Evolutionary conservation across 2,888 invertebrate species (phyloP).

Genomic region (Limnephilus rhombicus): DNA sequence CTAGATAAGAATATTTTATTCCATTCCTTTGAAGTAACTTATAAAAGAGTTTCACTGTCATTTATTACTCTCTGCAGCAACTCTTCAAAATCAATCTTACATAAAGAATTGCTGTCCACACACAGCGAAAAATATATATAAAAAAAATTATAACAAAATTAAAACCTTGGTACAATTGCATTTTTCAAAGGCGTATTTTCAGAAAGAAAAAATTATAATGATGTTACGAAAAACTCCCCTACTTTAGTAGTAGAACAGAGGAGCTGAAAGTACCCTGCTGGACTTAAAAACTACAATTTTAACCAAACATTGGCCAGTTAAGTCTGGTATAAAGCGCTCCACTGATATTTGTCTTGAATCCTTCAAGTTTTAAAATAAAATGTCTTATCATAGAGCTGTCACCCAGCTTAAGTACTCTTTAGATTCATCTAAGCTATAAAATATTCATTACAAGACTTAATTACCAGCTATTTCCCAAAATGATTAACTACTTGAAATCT

Average conservation of each 20-base stretch:
- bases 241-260: not conserved
- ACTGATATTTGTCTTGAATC: not conserved
- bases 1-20: not conserved
- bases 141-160: not conserved
- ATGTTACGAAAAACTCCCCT: not conserved
- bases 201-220: not conserved
- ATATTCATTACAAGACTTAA: not conserved
- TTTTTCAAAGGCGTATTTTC: not conserved
- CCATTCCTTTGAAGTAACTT: not conserved
- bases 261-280: not conserved
- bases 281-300: not conserved
- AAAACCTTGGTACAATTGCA: not conserved
- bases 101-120: not conserved
- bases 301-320: not conserved
- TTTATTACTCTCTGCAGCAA: not conserved
- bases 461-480: not conserved
- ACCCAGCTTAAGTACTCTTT: conserved; percentile 4
- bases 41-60: not conserved
- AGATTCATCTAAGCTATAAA: not conserved
- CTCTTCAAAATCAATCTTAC: not conserved
- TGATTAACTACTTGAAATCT: not conserved
- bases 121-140: not conserved
- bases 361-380: not conserved
- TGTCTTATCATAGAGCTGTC: not conserved
- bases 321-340: not conserved